Base-by-base conservation (phyloP, 35 echinoderm and acorn worm genomes). In the Eucidaris tribuloides region DNA sequence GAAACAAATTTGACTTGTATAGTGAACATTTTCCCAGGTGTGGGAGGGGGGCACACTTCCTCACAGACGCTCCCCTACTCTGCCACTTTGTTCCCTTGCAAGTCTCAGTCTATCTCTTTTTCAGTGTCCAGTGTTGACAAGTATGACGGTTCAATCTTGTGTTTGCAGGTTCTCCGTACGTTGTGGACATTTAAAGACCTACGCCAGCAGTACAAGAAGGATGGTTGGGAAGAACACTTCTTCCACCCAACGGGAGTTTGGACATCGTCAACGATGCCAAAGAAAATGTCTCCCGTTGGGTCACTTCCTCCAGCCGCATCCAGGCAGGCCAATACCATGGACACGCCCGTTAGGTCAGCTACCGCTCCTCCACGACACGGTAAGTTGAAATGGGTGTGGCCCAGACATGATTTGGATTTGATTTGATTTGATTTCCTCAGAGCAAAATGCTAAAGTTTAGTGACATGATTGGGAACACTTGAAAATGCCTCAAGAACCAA, bases 101-200 rank as follows among this genome's bases (percentile, higher is more conserved):
- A n/a, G n/a, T n/a, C n/a, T n/a, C n/a, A n/a, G n/a, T n/a, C n/a
- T n/a, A n/a, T n/a, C n/a, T n/a, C n/a, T n/a, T n/a, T n/a, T n/a
- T n/a, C n/a, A n/a, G n/a, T n/a, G n/a, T n/a, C n/a, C n/a, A n/a
- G n/a, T n/a, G n/a, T n/a, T n/a, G n/a, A n/a, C n/a, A n/a, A n/a
- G n/a, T n/a, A n/a, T n/a, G 49, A 79, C 11, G 27, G 43, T 79
- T 33, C 4, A 19, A 22, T 79, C 43, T 23, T 81, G 6, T 57
- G 18, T 64, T 11, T 36, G 9, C 64, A 95, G 92, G 94, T 97
- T 15, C 85, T 97, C 36, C 65, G 79, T 62, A 92, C 89, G 19
- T 60, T 97, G 94, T 97, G 94, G 94, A 54, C 52, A 13, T 97
- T 91, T 62, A 83, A 82, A 36, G 94, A 97, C 85, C 46, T 97